These are phyloP conservation scores for Syrphus vitripennis DNA, from an alignment of 2,888 invertebrate genomes.

Conservation along the genomic window DNA sequence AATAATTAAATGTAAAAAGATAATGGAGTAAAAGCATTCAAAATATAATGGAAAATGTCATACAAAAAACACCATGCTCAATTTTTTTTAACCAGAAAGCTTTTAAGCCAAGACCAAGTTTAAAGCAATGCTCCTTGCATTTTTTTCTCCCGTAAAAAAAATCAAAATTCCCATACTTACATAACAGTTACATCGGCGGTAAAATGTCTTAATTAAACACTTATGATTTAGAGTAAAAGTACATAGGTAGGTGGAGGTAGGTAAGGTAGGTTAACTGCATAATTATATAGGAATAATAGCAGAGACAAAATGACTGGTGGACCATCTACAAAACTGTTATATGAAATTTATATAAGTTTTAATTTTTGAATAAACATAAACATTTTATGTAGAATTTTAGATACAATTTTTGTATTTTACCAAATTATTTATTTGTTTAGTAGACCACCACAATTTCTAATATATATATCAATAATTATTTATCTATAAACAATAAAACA, in stretches of 20 bases:
- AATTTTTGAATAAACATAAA: no score
- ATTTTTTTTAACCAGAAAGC: neutral
- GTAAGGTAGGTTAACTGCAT: neutral
- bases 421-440: conserved; percentile 3
- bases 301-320: conserved; percentile 61
- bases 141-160: conserved; percentile 7
- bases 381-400: conserved; percentile 17
- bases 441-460: conserved; percentile 65
- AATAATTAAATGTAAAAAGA: neutral
- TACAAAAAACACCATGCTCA: neutral
- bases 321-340: conserved; percentile 69
- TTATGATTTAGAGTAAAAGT: conserved; percentile 30
- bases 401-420: neutral
- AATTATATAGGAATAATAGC: conserved; percentile 47
- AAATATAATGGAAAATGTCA: neutral
- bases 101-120: neutral
- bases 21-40: neutral
- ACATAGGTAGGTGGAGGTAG: neutral
- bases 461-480: neutral
- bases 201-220: conserved; percentile 27
- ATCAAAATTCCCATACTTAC: conserved; percentile 56
- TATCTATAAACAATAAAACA: neutral
- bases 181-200: conserved; percentile 23
- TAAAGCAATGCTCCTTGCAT: neutral
- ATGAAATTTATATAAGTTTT: conserved; percentile 3